Percentiles rank a stretch among this genome's conserved stretches.
Evolutionary conservation across 30 jellyfish, hydroid and myxozoan genomes (phyloP).

Genomic region (Chrysaora quinquecirrha): DNA sequence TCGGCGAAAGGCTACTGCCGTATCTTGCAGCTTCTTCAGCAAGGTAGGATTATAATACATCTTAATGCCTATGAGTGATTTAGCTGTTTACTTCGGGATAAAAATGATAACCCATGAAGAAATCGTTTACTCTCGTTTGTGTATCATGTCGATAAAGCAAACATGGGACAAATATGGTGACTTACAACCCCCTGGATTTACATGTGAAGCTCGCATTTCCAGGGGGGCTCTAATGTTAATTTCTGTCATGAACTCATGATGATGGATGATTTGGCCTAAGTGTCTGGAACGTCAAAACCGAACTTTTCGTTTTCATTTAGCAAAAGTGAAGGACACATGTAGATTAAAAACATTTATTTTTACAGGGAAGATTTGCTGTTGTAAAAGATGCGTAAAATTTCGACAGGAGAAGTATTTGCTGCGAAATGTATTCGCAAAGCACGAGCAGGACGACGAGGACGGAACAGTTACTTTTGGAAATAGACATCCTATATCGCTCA

Average conservation of each 20-base stretch:
- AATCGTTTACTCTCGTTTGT: background rate
- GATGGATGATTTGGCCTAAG: no score
- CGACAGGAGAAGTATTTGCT: constrained; percentile 87
- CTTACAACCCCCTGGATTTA: background rate
- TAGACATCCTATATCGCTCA: constrained; percentile 60
- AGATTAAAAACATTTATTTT: no score
- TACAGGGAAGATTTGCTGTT: constrained; percentile 98
- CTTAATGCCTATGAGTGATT: background rate
- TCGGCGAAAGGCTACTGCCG: no score
- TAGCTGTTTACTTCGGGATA: background rate
- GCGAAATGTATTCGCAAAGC: constrained; percentile 95
- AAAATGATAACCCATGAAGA: background rate
- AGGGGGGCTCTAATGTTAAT: background rate
- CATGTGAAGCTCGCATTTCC: background rate
- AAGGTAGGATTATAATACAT: no score
- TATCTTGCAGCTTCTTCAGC: background rate
- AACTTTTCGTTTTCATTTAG: no score
- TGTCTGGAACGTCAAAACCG: no score
- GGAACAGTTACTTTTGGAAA: constrained; percentile 90
- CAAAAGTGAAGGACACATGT: no score
- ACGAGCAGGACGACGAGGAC: constrained; percentile 97
- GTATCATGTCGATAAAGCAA: background rate
- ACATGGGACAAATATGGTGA: background rate
- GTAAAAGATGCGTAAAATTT: constrained; percentile 90
- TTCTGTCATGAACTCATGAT: no score